A percentile compares a stretch with the other conserved stretches of the same genome.
phyloP scores from a whole-genome alignment of 37 sponge, comb jelly and placozoan genomes.

The Diacarnus erythraeanus region DNA sequence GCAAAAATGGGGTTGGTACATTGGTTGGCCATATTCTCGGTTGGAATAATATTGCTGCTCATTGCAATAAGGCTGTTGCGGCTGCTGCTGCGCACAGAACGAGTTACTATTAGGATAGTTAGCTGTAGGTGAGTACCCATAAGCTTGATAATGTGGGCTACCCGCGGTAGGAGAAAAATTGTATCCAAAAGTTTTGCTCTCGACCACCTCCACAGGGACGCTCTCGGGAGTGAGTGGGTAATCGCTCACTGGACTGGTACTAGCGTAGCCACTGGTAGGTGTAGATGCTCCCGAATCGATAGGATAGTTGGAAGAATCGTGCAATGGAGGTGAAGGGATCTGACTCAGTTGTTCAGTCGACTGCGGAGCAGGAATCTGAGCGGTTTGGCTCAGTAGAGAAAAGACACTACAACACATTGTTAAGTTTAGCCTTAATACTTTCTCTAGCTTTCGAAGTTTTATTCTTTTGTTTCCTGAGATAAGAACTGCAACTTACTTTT shows the following conservation, averaged over 20 bases:
- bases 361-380: slow-evolving; percentile 1
- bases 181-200: not conserved
- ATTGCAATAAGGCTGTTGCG: not conserved
- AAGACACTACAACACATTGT: slow-evolving; percentile 42
- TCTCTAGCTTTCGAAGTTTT: no score
- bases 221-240: not conserved
- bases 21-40: not conserved
- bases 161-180: not conserved
- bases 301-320: not conserved
- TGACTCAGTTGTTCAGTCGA: not conserved
- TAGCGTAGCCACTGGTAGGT: slow-evolving; percentile 33
- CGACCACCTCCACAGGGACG: not conserved
- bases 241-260: not conserved
- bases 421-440: no score
- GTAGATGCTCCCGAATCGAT: not conserved
- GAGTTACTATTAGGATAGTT: not conserved
- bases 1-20: not conserved
- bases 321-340: not conserved
- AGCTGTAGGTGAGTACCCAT: not conserved
- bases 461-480: no score
- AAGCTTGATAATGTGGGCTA: not conserved
- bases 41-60: not conserved
- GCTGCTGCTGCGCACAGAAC: not conserved
- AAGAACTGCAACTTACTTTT: no score
- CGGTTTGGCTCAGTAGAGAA: slow-evolving; percentile 24